phyloP scores from a whole-genome alignment of 2,797 vertebrate species.

The Micrastur ruficollis region DNA sequence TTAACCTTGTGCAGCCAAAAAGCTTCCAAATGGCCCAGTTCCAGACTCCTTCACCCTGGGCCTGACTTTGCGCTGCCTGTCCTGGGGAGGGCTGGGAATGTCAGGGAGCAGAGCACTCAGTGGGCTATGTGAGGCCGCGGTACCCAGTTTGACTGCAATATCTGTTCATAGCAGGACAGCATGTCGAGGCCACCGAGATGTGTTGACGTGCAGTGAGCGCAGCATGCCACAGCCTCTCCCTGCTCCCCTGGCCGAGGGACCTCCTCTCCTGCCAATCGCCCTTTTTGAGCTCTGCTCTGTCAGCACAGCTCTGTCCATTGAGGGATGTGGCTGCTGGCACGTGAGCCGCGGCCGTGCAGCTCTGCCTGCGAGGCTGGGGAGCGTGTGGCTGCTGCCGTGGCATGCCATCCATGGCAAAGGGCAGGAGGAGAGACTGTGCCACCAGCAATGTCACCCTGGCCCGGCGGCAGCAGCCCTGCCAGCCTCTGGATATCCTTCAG shows the following conservation, averaged over 20 bases:
- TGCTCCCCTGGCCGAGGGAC: neutral
- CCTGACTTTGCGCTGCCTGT: neutral
- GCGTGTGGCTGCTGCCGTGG: neutral
- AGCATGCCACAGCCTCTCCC: fast-evolving
- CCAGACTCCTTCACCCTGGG: neutral
- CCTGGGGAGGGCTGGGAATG: neutral
- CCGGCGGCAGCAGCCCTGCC: neutral
- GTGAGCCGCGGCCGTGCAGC: neutral
- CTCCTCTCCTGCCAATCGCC: neutral
- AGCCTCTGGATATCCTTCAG: neutral
- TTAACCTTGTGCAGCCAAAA: neutral
- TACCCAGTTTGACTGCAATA: neutral
- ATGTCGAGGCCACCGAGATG: fast-evolving
- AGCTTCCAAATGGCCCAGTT: neutral
- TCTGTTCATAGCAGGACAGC: neutral
- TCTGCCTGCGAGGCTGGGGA: neutral
- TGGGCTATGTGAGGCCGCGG: fast-evolving
- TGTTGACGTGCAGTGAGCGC: neutral
- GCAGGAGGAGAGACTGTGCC: neutral
- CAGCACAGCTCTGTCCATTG: neutral
- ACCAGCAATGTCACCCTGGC: neutral
- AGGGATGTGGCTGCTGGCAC: neutral
- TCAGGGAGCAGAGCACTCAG: neutral
- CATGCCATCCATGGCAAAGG: neutral
- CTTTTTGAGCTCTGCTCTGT: neutral